Conservation (phyloP, 2,113 vertebrate genomes). For the Tretioscincus oriximinensis region DNA sequence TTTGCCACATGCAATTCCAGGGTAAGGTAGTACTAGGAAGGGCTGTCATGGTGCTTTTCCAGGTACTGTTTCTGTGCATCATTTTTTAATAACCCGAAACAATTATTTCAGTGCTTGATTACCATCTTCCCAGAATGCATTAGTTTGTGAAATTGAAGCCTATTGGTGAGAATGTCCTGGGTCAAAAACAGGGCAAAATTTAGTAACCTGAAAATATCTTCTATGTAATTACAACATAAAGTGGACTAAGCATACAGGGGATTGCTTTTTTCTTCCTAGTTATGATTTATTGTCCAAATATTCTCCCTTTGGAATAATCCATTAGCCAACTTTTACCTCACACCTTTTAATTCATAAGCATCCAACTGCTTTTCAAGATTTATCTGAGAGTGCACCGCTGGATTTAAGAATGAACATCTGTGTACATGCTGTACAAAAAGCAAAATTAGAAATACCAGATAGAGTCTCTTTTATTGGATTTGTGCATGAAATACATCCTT, state of each 20-base stretch:
- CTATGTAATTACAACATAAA: background rate
- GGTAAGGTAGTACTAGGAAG: too few relatives aligned
- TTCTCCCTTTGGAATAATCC: background rate
- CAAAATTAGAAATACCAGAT: background rate
- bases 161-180: background rate
- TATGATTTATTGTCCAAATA: constrained; percentile 9
- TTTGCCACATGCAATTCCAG: too few relatives aligned
- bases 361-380: background rate
- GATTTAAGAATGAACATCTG: constrained; percentile 4
- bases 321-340: constrained; percentile 14
- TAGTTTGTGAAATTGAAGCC: background rate
- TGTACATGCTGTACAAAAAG: background rate
- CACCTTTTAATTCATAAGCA: constrained; percentile 1
- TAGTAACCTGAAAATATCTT: background rate
- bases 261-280: background rate
- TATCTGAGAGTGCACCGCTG: constrained; percentile 1
- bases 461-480: background rate
- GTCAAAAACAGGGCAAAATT: constrained; percentile 2
- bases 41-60: too few relatives aligned
- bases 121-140: constrained; percentile 1
- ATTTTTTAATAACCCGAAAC: background rate
- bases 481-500: background rate
- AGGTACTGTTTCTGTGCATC: too few relatives aligned
- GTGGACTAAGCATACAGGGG: background rate
- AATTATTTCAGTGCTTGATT: background rate